These are phyloP conservation scores for Drosophila oshimai DNA, from an alignment of 1,140 invertebrate genomes.

Conservation along the genomic window DNA sequence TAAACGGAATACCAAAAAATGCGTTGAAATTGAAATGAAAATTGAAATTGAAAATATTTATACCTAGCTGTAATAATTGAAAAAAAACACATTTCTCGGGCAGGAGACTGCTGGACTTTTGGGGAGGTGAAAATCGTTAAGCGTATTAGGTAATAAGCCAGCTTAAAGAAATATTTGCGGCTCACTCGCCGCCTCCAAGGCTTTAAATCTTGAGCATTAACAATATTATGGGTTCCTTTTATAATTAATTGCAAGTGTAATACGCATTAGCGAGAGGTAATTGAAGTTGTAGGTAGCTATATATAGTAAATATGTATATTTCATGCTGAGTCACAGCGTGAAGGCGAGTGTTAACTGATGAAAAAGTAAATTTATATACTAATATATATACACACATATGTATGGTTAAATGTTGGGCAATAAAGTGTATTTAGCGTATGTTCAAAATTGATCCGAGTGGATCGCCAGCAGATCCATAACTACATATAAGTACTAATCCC, in stretches of 20 bases:
- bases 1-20: slow-evolving; percentile 5
- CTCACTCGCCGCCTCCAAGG: slow-evolving; percentile 57
- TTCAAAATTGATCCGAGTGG: slow-evolving; percentile 38
- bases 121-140: slow-evolving; percentile 31
- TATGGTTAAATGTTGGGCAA: slow-evolving; percentile 75
- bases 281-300: slow-evolving; percentile 60
- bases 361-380: slow-evolving; percentile 49
- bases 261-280: slow-evolving; percentile 61
- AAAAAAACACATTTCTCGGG: slow-evolving; percentile 7
- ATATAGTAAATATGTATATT: slow-evolving; percentile 35
- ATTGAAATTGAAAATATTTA: slow-evolving; percentile 33
- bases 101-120: slow-evolving; percentile 8
- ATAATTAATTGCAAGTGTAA: slow-evolving; percentile 49
- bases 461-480: slow-evolving; percentile 19
- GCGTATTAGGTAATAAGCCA: slow-evolving; percentile 50
- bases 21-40: slow-evolving; percentile 32
- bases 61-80: slow-evolving; percentile 32
- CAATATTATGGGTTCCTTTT: slow-evolving; percentile 68
- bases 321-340: background rate
- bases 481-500: slow-evolving; percentile 30
- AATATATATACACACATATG: slow-evolving; percentile 37
- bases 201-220: slow-evolving; percentile 79
- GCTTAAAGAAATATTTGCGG: slow-evolving; percentile 51
- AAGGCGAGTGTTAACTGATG: slow-evolving; percentile 41
- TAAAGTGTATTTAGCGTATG: slow-evolving; percentile 62